Evolutionary conservation across 2,888 invertebrate genomes (phyloP), one percentile per base, ranked within the genome.

Genomic region (Leistus spinibarbis): DNA sequence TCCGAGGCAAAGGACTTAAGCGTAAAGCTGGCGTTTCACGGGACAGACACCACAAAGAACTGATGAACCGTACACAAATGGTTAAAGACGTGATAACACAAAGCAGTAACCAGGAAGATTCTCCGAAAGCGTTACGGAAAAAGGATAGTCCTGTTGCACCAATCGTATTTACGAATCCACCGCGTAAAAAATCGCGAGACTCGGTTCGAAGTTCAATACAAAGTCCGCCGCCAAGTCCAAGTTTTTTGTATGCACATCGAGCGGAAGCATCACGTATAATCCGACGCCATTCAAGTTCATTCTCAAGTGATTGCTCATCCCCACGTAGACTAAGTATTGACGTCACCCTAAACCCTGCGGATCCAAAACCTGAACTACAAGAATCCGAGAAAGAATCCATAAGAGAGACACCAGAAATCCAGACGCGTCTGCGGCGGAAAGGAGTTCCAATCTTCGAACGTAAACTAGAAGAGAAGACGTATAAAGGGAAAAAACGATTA

Each of bases 211-310:
- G 85, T 77, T 84, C 84, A 0, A 76, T 82, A 2, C 83, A 84
- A 40, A 84, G 85, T 66, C 82, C 79, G 73, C 89, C 90, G 19
- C 86, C 89, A 2, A 87, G 90, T 0, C 90, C 90, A 78, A 88
- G 88, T 82, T 91, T 89, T 81, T 88, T 90, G 69, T 91, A 88
- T 84, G 88, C 89, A 78, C 78, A 78, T 24, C 88, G 89, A 54
- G 92, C 92, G 0, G 94, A 94, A 82, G 92, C 91, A 70, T 94
- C 95, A 0, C 90, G 94, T 81, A 94, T 95, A 75, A 92, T 95
- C 80, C 88, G 95, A 54, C 88, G 95, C 17, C 93, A 95, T 81
- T 95, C 95, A 1, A 94, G 94, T 83, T 94, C 94, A 0, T 93
- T 93, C 82, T 93, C 93, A 0, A 92, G 92, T 81, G 89, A 89